A percentile compares a stretch with the other conserved stretches of the same genome.
Evolutionary conservation across 2,797 vertebrate genomes (phyloP).

Genomic region (Mionectes olivaceus): DNA sequence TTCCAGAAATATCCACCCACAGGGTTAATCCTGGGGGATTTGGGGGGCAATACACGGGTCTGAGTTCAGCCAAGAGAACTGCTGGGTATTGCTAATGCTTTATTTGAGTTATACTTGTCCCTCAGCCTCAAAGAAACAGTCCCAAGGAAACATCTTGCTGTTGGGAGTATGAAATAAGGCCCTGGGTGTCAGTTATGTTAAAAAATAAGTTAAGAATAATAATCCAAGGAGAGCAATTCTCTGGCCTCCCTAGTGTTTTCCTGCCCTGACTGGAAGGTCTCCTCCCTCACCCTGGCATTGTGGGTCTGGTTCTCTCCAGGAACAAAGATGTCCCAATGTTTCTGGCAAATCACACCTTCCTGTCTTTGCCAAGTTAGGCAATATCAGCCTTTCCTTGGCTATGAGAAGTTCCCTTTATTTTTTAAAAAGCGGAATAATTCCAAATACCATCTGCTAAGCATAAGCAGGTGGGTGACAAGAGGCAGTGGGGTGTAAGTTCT

Average conservation of each 20-base stretch:
- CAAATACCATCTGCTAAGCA: background rate
- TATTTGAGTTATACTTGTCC: background rate
- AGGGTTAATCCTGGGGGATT: background rate
- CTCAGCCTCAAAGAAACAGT: background rate
- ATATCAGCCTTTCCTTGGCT: background rate
- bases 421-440: background rate
- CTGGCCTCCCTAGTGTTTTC: background rate
- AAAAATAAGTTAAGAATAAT: background rate
- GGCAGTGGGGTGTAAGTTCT: background rate
- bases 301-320: background rate
- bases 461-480: background rate
- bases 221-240: background rate
- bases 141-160: background rate
- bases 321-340: background rate
- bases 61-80: background rate
- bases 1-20: background rate
- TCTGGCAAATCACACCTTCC: background rate
- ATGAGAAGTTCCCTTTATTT: background rate
- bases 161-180: background rate
- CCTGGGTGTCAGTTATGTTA: background rate
- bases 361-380: background rate
- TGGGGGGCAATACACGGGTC: accelerated
- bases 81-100: background rate
- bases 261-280: background rate
- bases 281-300: background rate